Base-by-base conservation (phyloP, 2,113 vertebrate genomes). In the Pholis gunnellus region DNA sequence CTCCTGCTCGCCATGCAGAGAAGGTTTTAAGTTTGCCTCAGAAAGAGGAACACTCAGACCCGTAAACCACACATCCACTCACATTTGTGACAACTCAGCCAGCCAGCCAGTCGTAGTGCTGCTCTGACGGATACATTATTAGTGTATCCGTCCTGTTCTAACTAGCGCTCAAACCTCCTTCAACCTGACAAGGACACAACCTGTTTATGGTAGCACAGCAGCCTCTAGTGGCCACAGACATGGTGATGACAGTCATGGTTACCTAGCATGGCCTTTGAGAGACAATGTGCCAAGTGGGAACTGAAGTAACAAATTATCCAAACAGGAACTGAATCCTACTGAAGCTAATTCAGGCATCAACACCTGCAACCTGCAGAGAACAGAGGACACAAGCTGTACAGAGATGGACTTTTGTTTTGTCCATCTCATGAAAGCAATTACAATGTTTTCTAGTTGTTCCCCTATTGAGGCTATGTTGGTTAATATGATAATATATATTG, bases 201-300 rank as follows among this genome's bases (percentile, higher is more conserved):
- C 60, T 63, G 85, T 84, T 76, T 34, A 4, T 76, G 61, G 87
- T 46, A 31, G 67, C 78, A 87, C 78, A 92, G 89, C 88, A 63
- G 60, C 88, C 90, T 91, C 94, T 91, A 81, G 92, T 92, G 94
- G 93, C 63, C 70, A 50, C 36, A 82, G 9, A 27, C 14, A 9
- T 27, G 0, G 8, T 14, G 54, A 34, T 1, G 14, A 5, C 29
- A 36, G 52, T 4, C 59, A 7, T 13, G 38, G 25, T 74, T n/a
- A 50, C 42, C 71, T 15, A 2, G 56, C 18, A 15, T 61, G 31
- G n/a, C 50, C 64, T 79, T 27, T 63, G 57, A 66, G 20, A 50
- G 20, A 9, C 27, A 46, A 22, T 22, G 9, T 48, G 17, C 27
- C 42, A 20, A 34, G 48, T 70, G n/a, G 10, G 27, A 72, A 3